Conservation (phyloP, 2,888 invertebrate species). For the Agrenia bidenticulata region DNA sequence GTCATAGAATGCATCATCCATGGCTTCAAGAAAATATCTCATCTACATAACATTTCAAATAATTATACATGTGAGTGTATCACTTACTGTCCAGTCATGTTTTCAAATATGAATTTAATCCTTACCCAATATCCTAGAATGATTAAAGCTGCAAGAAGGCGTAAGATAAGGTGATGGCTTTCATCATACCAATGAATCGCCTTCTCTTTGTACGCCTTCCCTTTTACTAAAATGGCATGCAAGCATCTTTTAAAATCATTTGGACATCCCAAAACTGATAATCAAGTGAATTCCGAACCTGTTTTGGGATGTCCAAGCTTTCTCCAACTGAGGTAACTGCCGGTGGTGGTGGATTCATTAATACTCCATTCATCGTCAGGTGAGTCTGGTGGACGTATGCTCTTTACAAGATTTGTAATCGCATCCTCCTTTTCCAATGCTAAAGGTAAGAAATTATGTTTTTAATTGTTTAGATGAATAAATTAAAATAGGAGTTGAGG, state of each 20-base stretch:
- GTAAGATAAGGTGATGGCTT: neutral
- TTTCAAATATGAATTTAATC: too few species aligned
- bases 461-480: neutral
- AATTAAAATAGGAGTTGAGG: neutral
- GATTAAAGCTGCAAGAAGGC: neutral
- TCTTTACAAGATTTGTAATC: neutral
- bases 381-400: neutral
- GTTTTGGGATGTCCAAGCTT: too few species aligned
- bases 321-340: slow-evolving; percentile 1
- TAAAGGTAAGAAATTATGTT: neutral
- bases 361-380: neutral
- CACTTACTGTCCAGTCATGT: too few species aligned
- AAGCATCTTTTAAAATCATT: too few species aligned
- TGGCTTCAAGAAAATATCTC: neutral
- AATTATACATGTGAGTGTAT: neutral
- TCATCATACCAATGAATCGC: neutral
- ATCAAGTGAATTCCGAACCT: too few species aligned
- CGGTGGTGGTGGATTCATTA: neutral
- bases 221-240: too few species aligned
- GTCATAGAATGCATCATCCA: neutral
- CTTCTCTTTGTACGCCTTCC: neutral
- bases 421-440: neutral
- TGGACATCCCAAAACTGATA: too few species aligned
- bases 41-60: neutral
- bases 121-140: neutral